These are phyloP conservation scores for Cygnus buccinator DNA, from an alignment of 2,113 vertebrate species.

Conservation along the genomic window DNA sequence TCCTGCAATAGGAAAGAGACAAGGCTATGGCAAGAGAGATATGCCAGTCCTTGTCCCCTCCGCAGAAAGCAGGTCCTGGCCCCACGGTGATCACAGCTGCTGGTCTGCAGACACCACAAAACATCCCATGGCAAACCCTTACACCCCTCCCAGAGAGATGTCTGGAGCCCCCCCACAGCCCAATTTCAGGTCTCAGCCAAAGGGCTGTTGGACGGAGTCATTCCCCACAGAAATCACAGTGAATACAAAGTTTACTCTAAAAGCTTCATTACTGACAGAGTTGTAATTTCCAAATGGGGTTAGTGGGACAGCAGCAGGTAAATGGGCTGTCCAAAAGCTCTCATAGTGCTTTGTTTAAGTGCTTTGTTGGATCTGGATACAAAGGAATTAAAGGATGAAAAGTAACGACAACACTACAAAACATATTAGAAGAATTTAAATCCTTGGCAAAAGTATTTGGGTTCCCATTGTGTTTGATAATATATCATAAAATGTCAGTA, in stretches of 20 bases:
- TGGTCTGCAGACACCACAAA: not conserved
- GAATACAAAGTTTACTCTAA: not conserved
- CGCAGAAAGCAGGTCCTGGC: not conserved
- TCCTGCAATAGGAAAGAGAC: not conserved
- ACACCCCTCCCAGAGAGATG: not conserved
- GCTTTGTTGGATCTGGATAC: conserved; percentile 50
- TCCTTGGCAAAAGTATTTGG: not conserved
- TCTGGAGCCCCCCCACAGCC: not conserved
- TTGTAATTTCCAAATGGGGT: not conserved
- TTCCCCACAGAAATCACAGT: not conserved
- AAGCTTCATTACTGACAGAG: not conserved
- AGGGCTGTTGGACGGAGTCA: not conserved
- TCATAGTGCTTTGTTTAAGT: conserved; percentile 43
- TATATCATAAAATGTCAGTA: conserved; percentile 1
- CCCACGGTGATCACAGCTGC: not conserved
- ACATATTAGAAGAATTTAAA: conserved; percentile 6
- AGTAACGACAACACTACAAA: not conserved
- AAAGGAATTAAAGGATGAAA: not conserved
- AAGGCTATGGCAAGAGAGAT: not conserved
- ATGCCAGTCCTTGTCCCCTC: not conserved
- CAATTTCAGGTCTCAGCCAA: not conserved
- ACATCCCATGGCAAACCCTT: not conserved
- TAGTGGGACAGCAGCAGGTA: not conserved
- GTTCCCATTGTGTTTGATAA: conserved; percentile 12
- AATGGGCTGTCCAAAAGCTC: conserved; percentile 15